phyloP scores from a whole-genome alignment of 2,888 invertebrate genomes.

The Acleris emargana region DNA sequence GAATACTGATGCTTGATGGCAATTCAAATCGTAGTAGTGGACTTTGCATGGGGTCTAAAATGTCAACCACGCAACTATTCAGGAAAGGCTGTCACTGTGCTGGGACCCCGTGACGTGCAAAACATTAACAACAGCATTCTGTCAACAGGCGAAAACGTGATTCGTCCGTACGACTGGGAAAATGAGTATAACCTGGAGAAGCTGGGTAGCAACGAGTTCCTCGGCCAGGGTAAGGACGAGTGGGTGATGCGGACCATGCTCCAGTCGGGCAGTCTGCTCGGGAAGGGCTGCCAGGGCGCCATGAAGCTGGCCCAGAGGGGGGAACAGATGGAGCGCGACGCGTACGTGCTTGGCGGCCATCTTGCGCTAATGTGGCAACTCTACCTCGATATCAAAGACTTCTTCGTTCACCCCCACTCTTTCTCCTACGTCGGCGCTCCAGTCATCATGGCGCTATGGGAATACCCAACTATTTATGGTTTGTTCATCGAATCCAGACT shows the following conservation, averaged over 20 bases:
- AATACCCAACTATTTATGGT: constrained; percentile 70
- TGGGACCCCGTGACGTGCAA: too few relatives aligned
- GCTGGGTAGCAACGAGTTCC: constrained; percentile 67
- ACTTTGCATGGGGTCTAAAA: too few relatives aligned
- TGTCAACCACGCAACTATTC: too few relatives aligned
- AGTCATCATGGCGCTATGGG: constrained; percentile 69
- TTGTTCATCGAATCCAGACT: constrained; percentile 62
- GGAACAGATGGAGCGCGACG: constrained; percentile 60
- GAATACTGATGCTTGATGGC: too few relatives aligned
- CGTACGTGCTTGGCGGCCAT: constrained; percentile 72
- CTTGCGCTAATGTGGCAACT: constrained; percentile 75
- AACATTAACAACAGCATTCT: constrained; percentile 1
- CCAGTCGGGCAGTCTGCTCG: constrained; percentile 70
- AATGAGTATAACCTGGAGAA: constrained; percentile 65
- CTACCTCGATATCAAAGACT: constrained; percentile 73
- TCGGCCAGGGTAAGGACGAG: constrained; percentile 72
- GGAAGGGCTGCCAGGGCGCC: constrained; percentile 74
- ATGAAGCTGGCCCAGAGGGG: constrained; percentile 67
- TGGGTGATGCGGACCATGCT: constrained; percentile 72
- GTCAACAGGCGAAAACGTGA: constrained; percentile 52
- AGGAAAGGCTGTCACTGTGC: too few relatives aligned
- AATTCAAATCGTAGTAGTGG: too few relatives aligned
- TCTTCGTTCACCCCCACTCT: constrained; percentile 70
- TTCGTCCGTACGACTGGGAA: constrained; percentile 65
- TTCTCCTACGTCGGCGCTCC: constrained; percentile 73